phyloP scores from a whole-genome alignment of 1,140 invertebrate genomes.

The Meloidogyne floridensis region DNA sequence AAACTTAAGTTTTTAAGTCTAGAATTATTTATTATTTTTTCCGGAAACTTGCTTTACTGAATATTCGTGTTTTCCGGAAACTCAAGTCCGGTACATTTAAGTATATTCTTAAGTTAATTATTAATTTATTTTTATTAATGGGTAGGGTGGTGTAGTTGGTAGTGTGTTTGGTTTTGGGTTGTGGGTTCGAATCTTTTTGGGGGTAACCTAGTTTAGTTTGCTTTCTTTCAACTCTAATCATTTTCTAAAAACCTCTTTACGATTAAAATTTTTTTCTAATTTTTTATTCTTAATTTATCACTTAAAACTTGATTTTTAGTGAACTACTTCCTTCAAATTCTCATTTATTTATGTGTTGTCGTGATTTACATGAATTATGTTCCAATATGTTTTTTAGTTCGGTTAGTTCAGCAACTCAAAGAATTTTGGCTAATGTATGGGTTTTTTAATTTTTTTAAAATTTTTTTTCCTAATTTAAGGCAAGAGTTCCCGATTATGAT shows the following conservation, averaged over 20 bases:
- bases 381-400: slow-evolving; percentile 62
- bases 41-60: no score
- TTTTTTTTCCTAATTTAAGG: slow-evolving; percentile 25
- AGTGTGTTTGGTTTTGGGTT: neutral
- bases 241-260: neutral
- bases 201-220: neutral
- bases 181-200: neutral
- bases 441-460: neutral
- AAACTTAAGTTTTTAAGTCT: no score
- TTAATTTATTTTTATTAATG: neutral
- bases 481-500: slow-evolving; percentile 57
- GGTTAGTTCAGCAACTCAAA: slow-evolving; percentile 52
- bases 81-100: no score
- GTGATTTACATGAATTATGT: slow-evolving; percentile 52
- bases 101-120: no score
- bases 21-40: no score
- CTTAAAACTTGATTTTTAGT: slow-evolving; percentile 23
- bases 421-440: slow-evolving; percentile 50
- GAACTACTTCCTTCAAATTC: slow-evolving; percentile 17
- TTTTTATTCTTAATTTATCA: neutral
- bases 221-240: neutral
- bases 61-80: no score
- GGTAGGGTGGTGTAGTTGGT: slow-evolving; percentile 10
- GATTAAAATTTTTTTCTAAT: no score
- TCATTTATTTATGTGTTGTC: slow-evolving; percentile 22